A percentile compares a stretch with the other conserved stretches of the same genome.
These are phyloP conservation scores for Diogma glabrata DNA, from an alignment of 2,888 invertebrate genomes.

Conservation along the genomic window DNA sequence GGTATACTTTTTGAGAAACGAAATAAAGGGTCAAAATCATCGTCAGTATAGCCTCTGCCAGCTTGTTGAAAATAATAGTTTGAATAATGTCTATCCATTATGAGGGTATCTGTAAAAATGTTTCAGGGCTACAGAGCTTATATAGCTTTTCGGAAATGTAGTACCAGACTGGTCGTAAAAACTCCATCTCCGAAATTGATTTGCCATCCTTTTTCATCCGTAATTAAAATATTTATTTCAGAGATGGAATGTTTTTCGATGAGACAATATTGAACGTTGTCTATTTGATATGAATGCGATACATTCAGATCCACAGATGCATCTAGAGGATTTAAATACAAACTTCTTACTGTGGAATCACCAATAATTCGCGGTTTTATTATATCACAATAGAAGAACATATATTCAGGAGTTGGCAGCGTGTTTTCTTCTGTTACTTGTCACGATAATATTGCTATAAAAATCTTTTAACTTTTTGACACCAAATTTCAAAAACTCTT, in stretches of 20 bases:
- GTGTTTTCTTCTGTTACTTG: background rate
- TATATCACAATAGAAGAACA: background rate
- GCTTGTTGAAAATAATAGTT: background rate
- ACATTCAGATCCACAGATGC: too few relatives aligned
- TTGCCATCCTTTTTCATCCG: background rate
- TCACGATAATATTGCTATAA: background rate
- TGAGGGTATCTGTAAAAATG: background rate
- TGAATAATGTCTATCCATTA: background rate
- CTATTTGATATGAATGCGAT: too few relatives aligned
- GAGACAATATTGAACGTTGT: background rate
- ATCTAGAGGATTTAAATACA: background rate
- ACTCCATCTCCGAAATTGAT: background rate
- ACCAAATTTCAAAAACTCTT: background rate
- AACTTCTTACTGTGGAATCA: background rate
- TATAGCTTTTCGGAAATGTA: slow-evolving; percentile 2
- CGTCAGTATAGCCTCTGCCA: background rate
- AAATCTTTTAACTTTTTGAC: background rate
- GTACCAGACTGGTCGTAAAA: background rate
- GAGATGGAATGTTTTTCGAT: background rate
- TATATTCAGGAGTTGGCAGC: background rate
- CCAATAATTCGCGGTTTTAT: background rate
- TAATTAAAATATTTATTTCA: slow-evolving; percentile 1
- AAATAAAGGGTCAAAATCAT: background rate
- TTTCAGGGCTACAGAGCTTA: background rate
- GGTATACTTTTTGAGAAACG: background rate